Evolutionary conservation across 2,113 vertebrate genomes (phyloP).

Genomic region (Tachycineta bicolor): DNA sequence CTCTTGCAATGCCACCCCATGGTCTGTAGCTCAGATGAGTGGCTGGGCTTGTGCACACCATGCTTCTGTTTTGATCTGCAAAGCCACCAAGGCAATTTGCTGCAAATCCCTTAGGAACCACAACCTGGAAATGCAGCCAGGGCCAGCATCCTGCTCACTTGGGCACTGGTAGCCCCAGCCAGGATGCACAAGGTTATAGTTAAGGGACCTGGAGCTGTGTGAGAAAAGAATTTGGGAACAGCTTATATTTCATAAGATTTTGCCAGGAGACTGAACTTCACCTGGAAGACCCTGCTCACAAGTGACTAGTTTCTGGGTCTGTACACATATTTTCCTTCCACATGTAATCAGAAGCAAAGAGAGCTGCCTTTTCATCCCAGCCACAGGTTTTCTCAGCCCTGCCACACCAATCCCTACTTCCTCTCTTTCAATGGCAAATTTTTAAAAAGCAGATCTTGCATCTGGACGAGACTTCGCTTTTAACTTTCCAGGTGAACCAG

Average conservation of each 20-base stretch:
- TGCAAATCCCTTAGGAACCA: neutral
- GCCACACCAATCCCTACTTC: neutral
- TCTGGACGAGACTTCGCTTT: neutral
- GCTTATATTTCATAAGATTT: neutral
- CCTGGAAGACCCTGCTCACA: neutral
- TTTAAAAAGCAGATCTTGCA: neutral
- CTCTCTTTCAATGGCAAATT: neutral
- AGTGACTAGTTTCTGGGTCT: neutral
- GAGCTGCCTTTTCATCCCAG: neutral
- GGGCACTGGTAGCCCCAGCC: neutral
- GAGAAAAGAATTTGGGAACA: neutral
- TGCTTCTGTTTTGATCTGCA: neutral
- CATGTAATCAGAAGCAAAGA: neutral
- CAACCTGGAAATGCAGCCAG: neutral
- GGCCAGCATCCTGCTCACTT: neutral
- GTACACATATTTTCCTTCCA: accelerated
- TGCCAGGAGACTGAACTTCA: neutral
- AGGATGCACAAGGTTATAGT: neutral
- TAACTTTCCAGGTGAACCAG: neutral
- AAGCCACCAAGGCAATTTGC: neutral
- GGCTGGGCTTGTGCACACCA: neutral
- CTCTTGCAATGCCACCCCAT: neutral
- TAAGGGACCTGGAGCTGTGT: accelerated
- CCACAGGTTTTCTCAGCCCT: neutral
- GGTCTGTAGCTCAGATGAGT: neutral